These are phyloP conservation scores for Himantopus leucocephalus DNA, from an alignment of 2,113 vertebrate species.

Conservation along the genomic window DNA sequence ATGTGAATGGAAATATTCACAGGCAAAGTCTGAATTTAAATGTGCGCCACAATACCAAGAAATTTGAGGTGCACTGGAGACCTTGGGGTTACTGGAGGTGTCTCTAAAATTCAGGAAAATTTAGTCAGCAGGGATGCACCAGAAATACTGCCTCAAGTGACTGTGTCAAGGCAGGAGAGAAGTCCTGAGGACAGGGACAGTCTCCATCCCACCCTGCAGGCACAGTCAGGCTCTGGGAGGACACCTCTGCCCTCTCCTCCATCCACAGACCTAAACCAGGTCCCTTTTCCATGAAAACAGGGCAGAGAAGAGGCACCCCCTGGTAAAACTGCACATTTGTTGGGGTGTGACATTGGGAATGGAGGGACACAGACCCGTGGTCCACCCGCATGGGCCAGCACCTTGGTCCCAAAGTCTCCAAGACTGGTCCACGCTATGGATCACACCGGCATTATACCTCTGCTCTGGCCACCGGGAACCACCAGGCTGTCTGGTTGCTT, in stretches of 20 bases:
- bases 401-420: not conserved
- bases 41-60: no score
- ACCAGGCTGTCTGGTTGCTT: not conserved
- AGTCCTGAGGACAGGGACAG: not conserved
- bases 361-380: not conserved
- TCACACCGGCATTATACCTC: not conserved
- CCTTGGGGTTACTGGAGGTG: not conserved
- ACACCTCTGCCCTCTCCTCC: not conserved
- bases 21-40: not conserved
- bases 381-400: not conserved
- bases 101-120: not conserved
- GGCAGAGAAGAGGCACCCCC: not conserved
- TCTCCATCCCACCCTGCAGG: not conserved
- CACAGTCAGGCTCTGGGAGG: not conserved
- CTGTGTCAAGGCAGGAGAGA: not conserved
- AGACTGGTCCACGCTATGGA: not conserved
- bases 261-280: not conserved
- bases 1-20: not conserved
- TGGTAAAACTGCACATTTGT: rapidly evolving
- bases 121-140: no score
- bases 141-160: no score
- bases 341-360: not conserved
- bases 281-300: not conserved
- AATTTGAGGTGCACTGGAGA: not conserved
- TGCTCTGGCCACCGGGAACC: not conserved